phyloP scores from a whole-genome alignment of 2,113 vertebrate species.

The Gambusia holbrooki region DNA sequence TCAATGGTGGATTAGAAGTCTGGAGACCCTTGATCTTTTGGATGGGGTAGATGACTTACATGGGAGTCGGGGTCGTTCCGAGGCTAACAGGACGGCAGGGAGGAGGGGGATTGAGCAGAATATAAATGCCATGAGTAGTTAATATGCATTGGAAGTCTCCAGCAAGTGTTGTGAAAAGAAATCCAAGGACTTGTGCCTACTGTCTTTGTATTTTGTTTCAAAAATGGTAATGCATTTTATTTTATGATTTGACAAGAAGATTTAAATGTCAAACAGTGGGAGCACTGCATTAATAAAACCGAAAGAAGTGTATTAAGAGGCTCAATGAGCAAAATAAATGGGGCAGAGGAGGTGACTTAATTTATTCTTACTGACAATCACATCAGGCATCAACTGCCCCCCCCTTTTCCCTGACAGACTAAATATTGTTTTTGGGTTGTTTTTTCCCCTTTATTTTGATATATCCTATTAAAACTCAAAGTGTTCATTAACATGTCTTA shows the following conservation, averaged over 20 bases:
- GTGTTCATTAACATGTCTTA: constrained; percentile 37
- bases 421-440: constrained; percentile 18
- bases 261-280: constrained; percentile 42
- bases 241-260: background rate
- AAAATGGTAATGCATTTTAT: background rate
- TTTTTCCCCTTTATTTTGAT: constrained; percentile 4
- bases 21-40: constrained; percentile 51
- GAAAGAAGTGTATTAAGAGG: constrained; percentile 9
- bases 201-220: constrained; percentile 3
- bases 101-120: constrained; percentile 52
- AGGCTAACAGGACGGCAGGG: constrained; percentile 49
- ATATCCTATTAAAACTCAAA: constrained; percentile 26
- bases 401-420: constrained; percentile 10
- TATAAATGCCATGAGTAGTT: constrained; percentile 56
- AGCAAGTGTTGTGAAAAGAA: constrained; percentile 26
- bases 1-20: constrained; percentile 62
- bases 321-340: constrained; percentile 43
- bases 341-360: constrained; percentile 32
- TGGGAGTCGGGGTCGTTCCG: constrained; percentile 46
- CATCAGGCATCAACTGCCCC: background rate
- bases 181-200: constrained; percentile 22
- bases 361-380: constrained; percentile 22
- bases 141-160: constrained; percentile 53
- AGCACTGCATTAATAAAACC: constrained; percentile 38
- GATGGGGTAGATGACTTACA: constrained; percentile 19